Percentiles rank a stretch among this genome's conserved stretches.
phyloP scores from a whole-genome alignment of 2,113 vertebrate species.

The Galemys pyrenaicus region DNA sequence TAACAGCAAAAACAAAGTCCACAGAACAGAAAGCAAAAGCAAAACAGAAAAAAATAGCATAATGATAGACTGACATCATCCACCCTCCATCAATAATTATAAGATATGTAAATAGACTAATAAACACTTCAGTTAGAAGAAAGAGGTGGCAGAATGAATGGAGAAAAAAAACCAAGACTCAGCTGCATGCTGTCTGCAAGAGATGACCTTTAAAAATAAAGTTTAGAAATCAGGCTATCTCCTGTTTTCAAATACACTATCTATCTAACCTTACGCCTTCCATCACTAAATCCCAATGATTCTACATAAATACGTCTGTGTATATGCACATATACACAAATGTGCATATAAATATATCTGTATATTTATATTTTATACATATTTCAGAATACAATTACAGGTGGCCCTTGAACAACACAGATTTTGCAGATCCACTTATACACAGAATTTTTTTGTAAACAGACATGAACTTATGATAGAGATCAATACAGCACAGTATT shows the following conservation, averaged over 20 bases:
- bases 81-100: background rate
- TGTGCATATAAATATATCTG: background rate
- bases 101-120: slow-evolving; percentile 8
- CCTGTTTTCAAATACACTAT: background rate
- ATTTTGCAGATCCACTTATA: no score
- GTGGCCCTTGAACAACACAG: no score
- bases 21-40: background rate
- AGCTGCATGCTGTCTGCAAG: background rate
- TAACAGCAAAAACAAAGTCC: background rate
- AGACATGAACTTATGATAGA: no score
- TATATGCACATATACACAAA: background rate
- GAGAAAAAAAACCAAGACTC: slow-evolving; percentile 24
- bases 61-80: background rate
- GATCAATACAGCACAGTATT: no score
- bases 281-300: background rate
- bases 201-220: background rate
- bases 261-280: background rate
- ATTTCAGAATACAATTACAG: background rate
- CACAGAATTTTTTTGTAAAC: no score
- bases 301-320: background rate
- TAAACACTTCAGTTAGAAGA: slow-evolving; percentile 14
- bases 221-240: background rate
- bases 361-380: background rate
- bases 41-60: background rate
- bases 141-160: background rate